Evolutionary conservation across 2,888 invertebrate species (phyloP), one percentile per base, ranked within the genome.

Genomic region (Hydraecia micacea): DNA sequence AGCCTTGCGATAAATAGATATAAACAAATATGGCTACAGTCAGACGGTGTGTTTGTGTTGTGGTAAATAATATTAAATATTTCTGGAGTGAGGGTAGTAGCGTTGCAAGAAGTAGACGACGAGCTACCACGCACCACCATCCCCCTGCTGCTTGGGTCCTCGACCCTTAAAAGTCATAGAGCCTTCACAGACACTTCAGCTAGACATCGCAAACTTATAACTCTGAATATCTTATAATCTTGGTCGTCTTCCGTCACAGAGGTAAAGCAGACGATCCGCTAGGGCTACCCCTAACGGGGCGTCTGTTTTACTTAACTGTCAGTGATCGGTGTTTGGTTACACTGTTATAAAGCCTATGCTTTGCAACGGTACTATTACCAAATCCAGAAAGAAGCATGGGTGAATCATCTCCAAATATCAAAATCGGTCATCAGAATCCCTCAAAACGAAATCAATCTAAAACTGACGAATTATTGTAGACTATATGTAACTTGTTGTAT

Each of bases 11-110:
- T 74, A 74, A 69, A 84, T 71, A 79, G 46, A 74, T 62, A 71
- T 71, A 83, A 83, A 79, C 55, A 82, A 82, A 70, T 75, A 62
- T 73, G 75, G 39, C 73, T 73, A 49, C 52, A 46, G 49, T 18
- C 21, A 21, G 52, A 42, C 36, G 21, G 58, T 49, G 25, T 58
- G 32, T 81, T 62, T 63, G 42, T 79, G 15, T 32, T 36, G n/a
- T 28, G 15, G 25, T 58, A 60, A 60, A 60, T n/a, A 58, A 65
- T 36, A n/a, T 49, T 15, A 28, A 28, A 49, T 68, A 32, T 68
- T 32, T 49, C 1, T 68, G 18, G 21, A 28, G 28, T 46, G 28
- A 11, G 21, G 39, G 21, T 55, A 39, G 6, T 11, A 58, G 13
- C 58, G 13, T 18, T 73, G 8, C 9, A 75, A n/a, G n/a, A n/a